Base-by-base conservation (phyloP, 2,113 vertebrate genomes). In the Salvelinus fontinalis region DNA sequence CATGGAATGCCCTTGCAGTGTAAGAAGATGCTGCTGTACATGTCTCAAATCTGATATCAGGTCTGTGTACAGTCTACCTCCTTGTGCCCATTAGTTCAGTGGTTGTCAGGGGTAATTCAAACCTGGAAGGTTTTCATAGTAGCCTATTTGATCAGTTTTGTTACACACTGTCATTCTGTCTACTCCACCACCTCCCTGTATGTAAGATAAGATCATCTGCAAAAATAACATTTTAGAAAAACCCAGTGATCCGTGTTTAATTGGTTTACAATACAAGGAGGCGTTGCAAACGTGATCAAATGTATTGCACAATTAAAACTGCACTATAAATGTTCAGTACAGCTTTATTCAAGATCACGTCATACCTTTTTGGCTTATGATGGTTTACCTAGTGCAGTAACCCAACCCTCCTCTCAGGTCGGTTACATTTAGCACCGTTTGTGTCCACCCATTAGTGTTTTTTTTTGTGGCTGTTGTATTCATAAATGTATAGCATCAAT, bases 401-500 rank as follows among this genome's bases (percentile, higher is more conserved):
- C 83, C 75, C 59, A 83, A 81, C 86, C 86, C 89, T 82, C 31
- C 76, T 78, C 84, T 82, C 86, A 68, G 73, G 64, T 73, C 57
- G n/a, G 60, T 54, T 84, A 75, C 79, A 80, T 90, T 74, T 86
- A 74, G 84, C 85, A 74, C 81, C 79, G 86, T 86, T 86, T 90
- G 89, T 90, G 87, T 92, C 86, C 87, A 85, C 82, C 90, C 87
- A 88, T 88, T 81, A 78, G 76, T 49, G 81, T 89, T 93, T 93
- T 93, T 91, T 93, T 92, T 88, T 92, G 87, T 83, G 82, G 89
- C 87, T 75, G 88, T 91, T 93, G 90, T 92, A 90, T 93, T 93
- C 77, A 92, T 93, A 92, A 93, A 93, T 89, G 90, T 90, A 91
- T 94, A 83, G 85, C 80, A 92, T 94, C 90, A 94, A 94, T 94